Base-by-base conservation (phyloP, 2,797 vertebrate genomes). In the Chromis chromis region DNA sequence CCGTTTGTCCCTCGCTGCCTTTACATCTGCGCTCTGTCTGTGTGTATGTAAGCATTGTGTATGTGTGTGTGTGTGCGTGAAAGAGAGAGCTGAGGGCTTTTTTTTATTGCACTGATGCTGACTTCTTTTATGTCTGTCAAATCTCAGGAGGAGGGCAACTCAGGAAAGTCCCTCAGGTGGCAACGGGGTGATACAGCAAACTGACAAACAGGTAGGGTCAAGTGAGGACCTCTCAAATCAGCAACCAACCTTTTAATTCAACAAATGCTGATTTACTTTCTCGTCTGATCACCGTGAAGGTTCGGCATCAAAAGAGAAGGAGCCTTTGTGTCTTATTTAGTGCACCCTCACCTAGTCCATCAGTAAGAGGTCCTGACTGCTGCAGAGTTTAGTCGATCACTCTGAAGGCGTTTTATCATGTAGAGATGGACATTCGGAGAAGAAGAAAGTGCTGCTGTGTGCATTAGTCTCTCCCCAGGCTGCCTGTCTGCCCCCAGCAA, bases 1-100 rank as follows among this genome's bases (percentile, higher is more conserved):
- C 73, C 33, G 14, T 72, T 82, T 88, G 88, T 91, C 88, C 87
- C 85, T 73, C 22, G 19, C 69, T 87, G 87, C 82, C 76, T 90
- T 83, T 65, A 83, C 42, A 69, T 89, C 76, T 78, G 65, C 81
- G 64, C 69, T 76, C 58, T 72, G 69, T 82, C 31, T 86, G 21
- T 44, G 31, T 86, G 54, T 31, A 52, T 74, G 42, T 60, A 66
- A 79, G 54, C 49, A 48, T 77, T 81, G 70, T 67, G 62, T 64
- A 46, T 74, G 48, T 22, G 46, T 33, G 42, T 36, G 0, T 31
- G 61, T 64, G 70, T 50, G 65, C 2, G 25, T 2, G 25, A 25
- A 4, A 25, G 25, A 25, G 25, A 31, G 78, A 58, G 76, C 28
- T 52, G 44, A 70, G 67, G 74, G 61, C 58, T 65, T 76, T 82